These are phyloP conservation scores for Eucera pruinosa DNA, from an alignment of 2,888 invertebrate genomes.

Conservation along the genomic window DNA sequence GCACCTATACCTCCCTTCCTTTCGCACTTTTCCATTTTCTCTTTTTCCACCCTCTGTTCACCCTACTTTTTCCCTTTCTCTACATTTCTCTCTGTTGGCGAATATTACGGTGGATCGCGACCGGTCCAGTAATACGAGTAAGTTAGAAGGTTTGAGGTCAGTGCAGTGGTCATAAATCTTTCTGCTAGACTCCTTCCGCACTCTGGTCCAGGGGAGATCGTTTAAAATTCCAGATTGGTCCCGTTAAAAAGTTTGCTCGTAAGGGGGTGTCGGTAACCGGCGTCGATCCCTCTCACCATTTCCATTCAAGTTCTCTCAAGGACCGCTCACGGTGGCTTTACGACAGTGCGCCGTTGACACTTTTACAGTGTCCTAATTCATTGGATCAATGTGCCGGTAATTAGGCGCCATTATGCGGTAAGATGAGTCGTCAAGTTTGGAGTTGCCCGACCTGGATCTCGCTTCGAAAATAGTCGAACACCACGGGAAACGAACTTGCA, in stretches of 20 bases:
- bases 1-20: conserved; percentile 10
- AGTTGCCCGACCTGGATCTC: conserved; percentile 38
- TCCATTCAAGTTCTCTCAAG: not conserved
- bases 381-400: conserved; percentile 55
- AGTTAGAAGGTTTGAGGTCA: conserved; percentile 18
- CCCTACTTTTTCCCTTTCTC: not conserved
- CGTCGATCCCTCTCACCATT: conserved; percentile 15
- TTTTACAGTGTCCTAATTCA: conserved; percentile 64
- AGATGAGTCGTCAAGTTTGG: conserved; percentile 50
- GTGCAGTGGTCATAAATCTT: conserved; percentile 44
- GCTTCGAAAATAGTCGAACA: conserved; percentile 15
- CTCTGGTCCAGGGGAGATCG: conserved; percentile 20
- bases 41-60: not conserved
- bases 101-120: not conserved
- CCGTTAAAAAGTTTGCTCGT: conserved; percentile 66
- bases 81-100: not conserved
- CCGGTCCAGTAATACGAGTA: not conserved
- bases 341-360: conserved; percentile 48
- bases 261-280: conserved; percentile 34
- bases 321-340: conserved; percentile 19
- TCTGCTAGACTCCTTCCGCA: not conserved
- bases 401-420: conserved; percentile 56
- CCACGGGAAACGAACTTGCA: conserved; percentile 36
- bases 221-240: conserved; percentile 65
- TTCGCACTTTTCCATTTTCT: not conserved